Percentiles rank a stretch among this genome's conserved stretches.
Evolutionary conservation across 2,888 invertebrate species (phyloP).

Genomic region (Synanthedon myopaeformis): DNA sequence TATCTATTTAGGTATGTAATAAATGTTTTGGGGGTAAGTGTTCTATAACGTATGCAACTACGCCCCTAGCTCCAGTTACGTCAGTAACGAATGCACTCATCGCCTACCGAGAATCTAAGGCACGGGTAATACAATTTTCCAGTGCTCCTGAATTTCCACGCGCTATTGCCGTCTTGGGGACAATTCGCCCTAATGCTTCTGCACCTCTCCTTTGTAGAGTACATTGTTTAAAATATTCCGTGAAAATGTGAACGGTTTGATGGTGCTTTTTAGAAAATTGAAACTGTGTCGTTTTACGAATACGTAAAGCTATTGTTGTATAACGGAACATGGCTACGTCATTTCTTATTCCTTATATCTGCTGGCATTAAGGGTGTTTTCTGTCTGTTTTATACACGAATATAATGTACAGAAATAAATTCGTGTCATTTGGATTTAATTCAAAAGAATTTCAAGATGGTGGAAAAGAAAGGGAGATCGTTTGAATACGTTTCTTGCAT

Average conservation of each 20-base stretch:
- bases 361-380: neutral
- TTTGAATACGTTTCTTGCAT: constrained; percentile 7
- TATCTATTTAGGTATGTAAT: no score
- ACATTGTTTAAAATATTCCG: constrained; percentile 38
- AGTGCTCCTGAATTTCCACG: constrained; percentile 21
- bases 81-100: constrained; percentile 58
- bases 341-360: neutral
- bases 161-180: constrained; percentile 57
- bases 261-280: constrained; percentile 8
- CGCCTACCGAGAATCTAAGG: constrained; percentile 28
- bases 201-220: constrained; percentile 30
- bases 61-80: constrained; percentile 35
- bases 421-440: neutral
- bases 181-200: constrained; percentile 54
- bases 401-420: neutral
- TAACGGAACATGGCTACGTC: neutral
- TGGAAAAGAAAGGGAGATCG: neutral
- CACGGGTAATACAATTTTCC: constrained; percentile 60
- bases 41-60: constrained; percentile 18
- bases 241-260: constrained; percentile 14
- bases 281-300: constrained; percentile 1
- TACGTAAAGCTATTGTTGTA: neutral
- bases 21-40: neutral
- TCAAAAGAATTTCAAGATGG: neutral
- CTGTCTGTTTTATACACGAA: neutral